Percentiles rank a stretch among this genome's conserved stretches.
These are phyloP conservation scores for Lanius ludovicianus DNA, from an alignment of 2,113 vertebrate genomes.

Conservation along the genomic window DNA sequence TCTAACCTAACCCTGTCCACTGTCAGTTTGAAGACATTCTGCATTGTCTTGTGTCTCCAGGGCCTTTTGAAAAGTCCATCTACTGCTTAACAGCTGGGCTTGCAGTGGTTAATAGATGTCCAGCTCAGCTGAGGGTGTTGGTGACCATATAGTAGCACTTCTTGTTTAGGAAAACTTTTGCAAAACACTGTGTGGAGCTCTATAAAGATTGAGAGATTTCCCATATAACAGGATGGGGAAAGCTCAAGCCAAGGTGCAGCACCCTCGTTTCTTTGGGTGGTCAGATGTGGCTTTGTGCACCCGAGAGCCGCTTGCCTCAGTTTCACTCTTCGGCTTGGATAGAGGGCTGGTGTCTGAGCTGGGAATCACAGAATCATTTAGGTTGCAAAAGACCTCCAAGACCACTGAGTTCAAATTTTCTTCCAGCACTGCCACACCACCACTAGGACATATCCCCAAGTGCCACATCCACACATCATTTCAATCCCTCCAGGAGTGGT, in stretches of 20 bases:
- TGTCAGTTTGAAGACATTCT: background rate
- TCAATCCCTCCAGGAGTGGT: background rate
- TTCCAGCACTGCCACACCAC: background rate
- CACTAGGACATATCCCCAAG: fast-evolving
- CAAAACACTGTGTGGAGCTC: background rate
- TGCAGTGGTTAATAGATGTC: background rate
- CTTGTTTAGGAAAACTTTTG: background rate
- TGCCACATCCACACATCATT: background rate
- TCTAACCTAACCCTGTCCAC: background rate
- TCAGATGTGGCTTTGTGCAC: background rate
- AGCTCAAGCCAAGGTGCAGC: background rate
- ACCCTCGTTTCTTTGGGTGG: fast-evolving
- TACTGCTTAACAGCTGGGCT: background rate
- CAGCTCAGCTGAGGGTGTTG: background rate
- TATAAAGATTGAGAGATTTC: background rate
- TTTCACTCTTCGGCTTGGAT: background rate
- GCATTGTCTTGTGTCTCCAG: background rate
- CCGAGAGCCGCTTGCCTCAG: background rate
- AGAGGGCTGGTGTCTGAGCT: background rate
- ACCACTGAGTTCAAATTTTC: background rate
- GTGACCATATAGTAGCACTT: background rate
- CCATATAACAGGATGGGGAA: background rate
- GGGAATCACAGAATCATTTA: background rate
- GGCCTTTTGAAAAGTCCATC: background rate
- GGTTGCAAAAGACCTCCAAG: background rate